phyloP scores from a whole-genome alignment of 1,140 invertebrate genomes.

The Gryllus bimaculatus region DNA sequence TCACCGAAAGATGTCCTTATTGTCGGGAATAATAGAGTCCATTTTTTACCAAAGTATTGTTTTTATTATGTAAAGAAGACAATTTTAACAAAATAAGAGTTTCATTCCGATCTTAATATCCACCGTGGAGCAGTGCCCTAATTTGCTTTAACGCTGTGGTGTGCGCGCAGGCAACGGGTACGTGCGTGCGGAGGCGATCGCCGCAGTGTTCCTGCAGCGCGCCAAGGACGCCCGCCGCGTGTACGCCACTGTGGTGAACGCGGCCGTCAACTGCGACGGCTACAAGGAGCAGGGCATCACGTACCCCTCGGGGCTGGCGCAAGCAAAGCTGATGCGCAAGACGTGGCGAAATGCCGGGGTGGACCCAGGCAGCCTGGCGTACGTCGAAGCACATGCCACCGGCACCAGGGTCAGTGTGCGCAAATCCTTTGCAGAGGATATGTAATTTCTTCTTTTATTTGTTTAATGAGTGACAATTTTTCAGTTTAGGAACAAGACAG shows the following conservation, averaged over 20 bases:
- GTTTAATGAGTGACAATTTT: no score
- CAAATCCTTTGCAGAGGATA: no score
- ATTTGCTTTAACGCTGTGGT: no score
- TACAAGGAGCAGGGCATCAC: conserved; percentile 43
- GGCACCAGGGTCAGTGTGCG: conserved; percentile 40
- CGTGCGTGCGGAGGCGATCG: conserved; percentile 51
- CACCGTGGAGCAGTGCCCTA: no score
- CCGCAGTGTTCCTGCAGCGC: conserved; percentile 49
- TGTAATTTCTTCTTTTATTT: no score
- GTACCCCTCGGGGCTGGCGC: conserved; percentile 44
- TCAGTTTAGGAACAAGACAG: no score
- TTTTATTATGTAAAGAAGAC: no score
- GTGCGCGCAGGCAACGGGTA: conserved; percentile 45
- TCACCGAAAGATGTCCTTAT: no score
- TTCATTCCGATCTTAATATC: no score
- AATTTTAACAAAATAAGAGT: no score
- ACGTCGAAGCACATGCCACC: conserved; percentile 55
- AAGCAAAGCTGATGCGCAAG: conserved; percentile 41
- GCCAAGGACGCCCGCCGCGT: conserved; percentile 41
- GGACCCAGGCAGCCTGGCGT: conserved; percentile 40
- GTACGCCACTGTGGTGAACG: conserved; percentile 48
- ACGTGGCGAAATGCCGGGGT: conserved; percentile 44
- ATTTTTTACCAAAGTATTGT: no score
- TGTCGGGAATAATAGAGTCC: no score
- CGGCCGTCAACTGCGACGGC: conserved; percentile 46